A percentile compares a stretch with the other conserved stretches of the same genome.
Conservation (phyloP, 1,140 invertebrate species). For the Caenorhabditis latens region DNA sequence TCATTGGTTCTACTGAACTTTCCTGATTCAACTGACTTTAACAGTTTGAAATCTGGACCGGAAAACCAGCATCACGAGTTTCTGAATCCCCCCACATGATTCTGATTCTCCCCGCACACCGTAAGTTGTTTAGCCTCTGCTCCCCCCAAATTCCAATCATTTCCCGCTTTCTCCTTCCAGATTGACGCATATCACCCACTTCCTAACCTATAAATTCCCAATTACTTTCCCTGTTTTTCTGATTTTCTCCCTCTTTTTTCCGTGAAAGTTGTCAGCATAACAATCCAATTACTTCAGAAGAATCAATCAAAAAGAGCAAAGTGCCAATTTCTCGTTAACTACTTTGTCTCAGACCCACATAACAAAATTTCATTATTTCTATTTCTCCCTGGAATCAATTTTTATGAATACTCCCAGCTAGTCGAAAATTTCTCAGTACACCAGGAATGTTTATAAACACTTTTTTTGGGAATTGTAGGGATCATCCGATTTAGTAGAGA, state of each 20-base stretch:
- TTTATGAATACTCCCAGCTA: neutral
- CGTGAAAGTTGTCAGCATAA: neutral
- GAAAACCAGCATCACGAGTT: no score
- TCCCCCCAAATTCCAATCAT: neutral
- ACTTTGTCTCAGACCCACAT: neutral
- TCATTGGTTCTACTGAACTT: no score
- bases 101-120: no score
- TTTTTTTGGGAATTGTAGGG: no score
- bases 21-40: no score
- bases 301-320: constrained; percentile 3
- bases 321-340: constrained; percentile 1
- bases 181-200: constrained; percentile 2
- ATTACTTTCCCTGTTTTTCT: constrained; percentile 8
- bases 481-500: no score
- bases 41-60: no score
- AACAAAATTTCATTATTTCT: constrained; percentile 8
- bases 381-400: neutral
- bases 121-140: no score
- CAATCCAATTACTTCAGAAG: neutral
- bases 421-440: neutral
- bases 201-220: neutral
- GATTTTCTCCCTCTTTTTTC: neutral
- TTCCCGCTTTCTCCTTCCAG: neutral
- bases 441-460: no score
- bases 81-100: no score